These are phyloP conservation scores for Willowsia nigromaculata DNA, from an alignment of 2,888 invertebrate species.

Conservation along the genomic window DNA sequence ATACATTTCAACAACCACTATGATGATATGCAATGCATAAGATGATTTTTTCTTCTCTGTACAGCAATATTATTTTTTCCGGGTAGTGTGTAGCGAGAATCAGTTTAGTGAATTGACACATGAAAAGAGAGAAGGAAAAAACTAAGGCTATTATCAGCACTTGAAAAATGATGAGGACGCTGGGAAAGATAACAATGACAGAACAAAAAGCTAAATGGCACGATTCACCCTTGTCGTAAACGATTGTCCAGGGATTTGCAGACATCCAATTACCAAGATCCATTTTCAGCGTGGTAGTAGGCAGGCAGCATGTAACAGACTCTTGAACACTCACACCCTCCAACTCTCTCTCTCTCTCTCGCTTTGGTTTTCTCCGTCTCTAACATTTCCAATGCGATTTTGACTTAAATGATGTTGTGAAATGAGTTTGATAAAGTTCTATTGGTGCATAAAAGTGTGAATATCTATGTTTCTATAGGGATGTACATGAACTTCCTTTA, in stretches of 20 bases:
- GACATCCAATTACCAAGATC: conserved; percentile 79
- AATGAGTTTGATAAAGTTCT: not conserved
- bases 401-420: conserved; percentile 33
- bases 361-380: not conserved
- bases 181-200: conserved; percentile 77
- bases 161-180: conserved; percentile 71
- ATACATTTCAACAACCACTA: not conserved
- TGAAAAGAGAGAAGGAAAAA: conserved; percentile 55
- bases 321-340: not conserved
- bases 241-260: conserved; percentile 77
- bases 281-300: conserved; percentile 64
- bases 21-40: conserved; percentile 11
- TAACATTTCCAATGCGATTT: not conserved
- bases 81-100: not conserved
- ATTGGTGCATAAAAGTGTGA: conserved; percentile 1
- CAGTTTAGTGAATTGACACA: conserved; percentile 26
- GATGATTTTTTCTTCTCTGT: conserved; percentile 5
- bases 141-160: conserved; percentile 78
- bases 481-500: not conserved
- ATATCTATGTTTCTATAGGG: not conserved
- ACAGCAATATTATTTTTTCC: not conserved
- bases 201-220: conserved; percentile 78
- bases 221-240: conserved; percentile 76
- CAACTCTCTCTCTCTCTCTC: not conserved
- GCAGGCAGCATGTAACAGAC: not conserved